Evolutionary conservation across 2,113 vertebrate species (phyloP).

Genomic region (Vimba vimba): DNA sequence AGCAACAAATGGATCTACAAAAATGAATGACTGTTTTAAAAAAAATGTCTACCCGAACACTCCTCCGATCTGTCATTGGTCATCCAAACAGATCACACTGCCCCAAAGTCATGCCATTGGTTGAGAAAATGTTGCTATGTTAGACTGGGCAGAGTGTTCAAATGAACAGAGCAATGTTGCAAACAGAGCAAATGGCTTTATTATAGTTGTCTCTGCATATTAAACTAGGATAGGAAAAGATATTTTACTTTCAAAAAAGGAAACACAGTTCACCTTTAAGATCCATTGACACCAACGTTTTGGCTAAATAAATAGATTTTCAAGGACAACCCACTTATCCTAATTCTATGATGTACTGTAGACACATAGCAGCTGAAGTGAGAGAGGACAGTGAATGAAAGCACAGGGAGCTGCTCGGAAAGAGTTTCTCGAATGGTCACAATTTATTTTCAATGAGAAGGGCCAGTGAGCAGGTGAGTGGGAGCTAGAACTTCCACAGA

Average conservation of each 20-base stretch:
- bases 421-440: neutral
- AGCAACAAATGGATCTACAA: neutral
- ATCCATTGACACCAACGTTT: neutral
- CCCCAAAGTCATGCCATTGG: neutral
- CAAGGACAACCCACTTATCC: neutral
- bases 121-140: neutral
- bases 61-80: too few species aligned
- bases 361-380: conserved; percentile 5
- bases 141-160: neutral
- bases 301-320: neutral
- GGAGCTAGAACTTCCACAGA: neutral
- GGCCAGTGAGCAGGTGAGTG: neutral
- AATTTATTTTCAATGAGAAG: neutral
- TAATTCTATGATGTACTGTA: neutral
- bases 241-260: neutral
- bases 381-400: neutral
- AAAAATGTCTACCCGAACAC: too few species aligned
- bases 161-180: neutral
- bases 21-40: too few species aligned
- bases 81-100: too few species aligned
- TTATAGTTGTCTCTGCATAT: neutral
- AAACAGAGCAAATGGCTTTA: neutral
- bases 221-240: neutral
- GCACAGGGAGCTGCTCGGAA: neutral
- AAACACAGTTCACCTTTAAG: neutral